These are phyloP conservation scores for Platichthys stellatus DNA, from an alignment of 2,113 vertebrate genomes.

Conservation along the genomic window DNA sequence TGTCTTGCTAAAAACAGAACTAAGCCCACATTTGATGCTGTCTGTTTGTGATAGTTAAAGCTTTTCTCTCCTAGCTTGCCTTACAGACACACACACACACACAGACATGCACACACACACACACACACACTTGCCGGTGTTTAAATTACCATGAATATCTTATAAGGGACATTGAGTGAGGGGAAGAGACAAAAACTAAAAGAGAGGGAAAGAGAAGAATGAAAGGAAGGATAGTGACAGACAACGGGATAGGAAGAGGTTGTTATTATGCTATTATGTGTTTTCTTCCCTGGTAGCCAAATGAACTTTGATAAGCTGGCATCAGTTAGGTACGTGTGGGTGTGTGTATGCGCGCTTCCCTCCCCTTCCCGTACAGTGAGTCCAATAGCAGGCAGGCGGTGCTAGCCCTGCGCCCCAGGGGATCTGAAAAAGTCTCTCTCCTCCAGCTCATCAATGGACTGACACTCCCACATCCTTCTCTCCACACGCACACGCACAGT, in stretches of 20 bases:
- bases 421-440: constrained; percentile 64
- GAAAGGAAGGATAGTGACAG: constrained; percentile 24
- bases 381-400: constrained; percentile 46
- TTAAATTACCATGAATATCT: constrained; percentile 64
- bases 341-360: not conserved
- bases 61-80: constrained; percentile 25
- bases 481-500: not conserved
- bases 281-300: constrained; percentile 56
- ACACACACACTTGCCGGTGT: constrained; percentile 25
- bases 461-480: constrained; percentile 56
- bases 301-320: constrained; percentile 71
- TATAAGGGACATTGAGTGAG: constrained; percentile 44
- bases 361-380: constrained; percentile 25
- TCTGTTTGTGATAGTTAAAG: constrained; percentile 42
- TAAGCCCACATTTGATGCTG: constrained; percentile 17
- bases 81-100: constrained; percentile 3
- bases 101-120: not conserved
- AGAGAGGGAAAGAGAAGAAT: constrained; percentile 19
- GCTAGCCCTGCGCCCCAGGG: constrained; percentile 44
- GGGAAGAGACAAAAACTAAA: constrained; percentile 34
- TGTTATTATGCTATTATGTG: constrained; percentile 39
- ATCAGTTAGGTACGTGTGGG: constrained; percentile 20
- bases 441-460: constrained; percentile 63
- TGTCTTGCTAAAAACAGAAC: too few relatives aligned
- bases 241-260: constrained; percentile 46